phyloP scores from a whole-genome alignment of 2,888 invertebrate genomes.

The Amblyteles armatorius region DNA sequence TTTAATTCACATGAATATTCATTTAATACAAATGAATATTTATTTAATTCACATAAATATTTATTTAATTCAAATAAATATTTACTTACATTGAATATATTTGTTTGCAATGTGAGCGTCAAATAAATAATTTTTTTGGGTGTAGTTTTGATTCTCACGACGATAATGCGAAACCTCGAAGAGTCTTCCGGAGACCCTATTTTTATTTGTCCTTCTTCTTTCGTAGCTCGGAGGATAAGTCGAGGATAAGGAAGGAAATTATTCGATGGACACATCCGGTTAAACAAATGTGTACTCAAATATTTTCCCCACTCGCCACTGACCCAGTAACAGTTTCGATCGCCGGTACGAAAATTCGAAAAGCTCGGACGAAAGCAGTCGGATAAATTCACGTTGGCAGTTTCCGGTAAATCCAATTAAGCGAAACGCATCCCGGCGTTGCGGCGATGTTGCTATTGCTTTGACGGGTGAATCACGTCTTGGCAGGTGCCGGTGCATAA shows the following conservation, averaged over 20 bases:
- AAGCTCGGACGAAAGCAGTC: not conserved
- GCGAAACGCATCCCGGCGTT: slow-evolving; percentile 46
- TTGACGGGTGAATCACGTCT: slow-evolving; percentile 66
- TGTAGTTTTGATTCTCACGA: no score
- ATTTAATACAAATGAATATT: no score
- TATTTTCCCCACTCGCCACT: not conserved
- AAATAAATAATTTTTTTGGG: no score
- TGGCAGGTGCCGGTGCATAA: slow-evolving; percentile 67
- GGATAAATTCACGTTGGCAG: not conserved
- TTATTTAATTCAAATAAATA: no score
- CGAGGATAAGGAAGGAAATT: not conserved
- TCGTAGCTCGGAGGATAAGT: slow-evolving; percentile 19
- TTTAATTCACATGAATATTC: no score
- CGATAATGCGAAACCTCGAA: no score
- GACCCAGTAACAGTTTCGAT: not conserved
- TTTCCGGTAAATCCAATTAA: slow-evolving; percentile 57
- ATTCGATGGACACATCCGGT: no score
- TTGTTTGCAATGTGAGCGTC: no score
- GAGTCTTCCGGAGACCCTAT: not conserved
- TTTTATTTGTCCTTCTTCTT: not conserved
- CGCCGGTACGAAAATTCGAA: not conserved
- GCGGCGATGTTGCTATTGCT: slow-evolving; percentile 45
- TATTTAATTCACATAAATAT: no score
- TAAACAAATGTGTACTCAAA: no score
- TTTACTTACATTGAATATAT: no score